Evolutionary conservation across 2,797 vertebrate species (phyloP).

Genomic region (Pseudopleuronectes americanus): DNA sequence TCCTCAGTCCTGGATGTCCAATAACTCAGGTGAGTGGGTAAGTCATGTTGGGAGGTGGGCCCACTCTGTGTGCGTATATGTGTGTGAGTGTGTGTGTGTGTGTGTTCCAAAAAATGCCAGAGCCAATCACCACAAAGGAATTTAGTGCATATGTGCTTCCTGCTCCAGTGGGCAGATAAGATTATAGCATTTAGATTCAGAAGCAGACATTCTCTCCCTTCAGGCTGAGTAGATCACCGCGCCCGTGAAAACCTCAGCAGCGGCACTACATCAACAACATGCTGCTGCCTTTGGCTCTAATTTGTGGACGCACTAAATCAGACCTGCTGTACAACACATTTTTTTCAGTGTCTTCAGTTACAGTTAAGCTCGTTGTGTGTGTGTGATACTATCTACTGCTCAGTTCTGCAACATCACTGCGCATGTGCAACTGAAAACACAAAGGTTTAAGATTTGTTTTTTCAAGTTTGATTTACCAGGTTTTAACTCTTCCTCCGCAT

Average conservation of each 20-base stretch:
- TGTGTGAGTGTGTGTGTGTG: slow-evolving; percentile 8
- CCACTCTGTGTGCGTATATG: not conserved
- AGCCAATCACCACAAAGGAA: slow-evolving; percentile 66
- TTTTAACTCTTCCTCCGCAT: not conserved
- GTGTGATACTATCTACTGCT: not conserved
- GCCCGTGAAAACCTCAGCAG: slow-evolving; percentile 48
- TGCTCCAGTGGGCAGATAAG: slow-evolving; percentile 70
- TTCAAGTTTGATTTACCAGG: not conserved
- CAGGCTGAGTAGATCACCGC: slow-evolving; percentile 36
- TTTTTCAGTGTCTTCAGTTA: slow-evolving; percentile 3
- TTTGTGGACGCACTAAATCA: slow-evolving; percentile 41
- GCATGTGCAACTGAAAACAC: too few relatives aligned
- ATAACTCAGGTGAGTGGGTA: slow-evolving; percentile 43
- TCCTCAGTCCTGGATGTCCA: slow-evolving; percentile 50
- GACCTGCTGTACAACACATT: slow-evolving; percentile 23
- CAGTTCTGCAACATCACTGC: too few relatives aligned
- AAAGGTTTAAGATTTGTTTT: not conserved
- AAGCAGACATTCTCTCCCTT: slow-evolving; percentile 58
- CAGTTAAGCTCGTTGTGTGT: not conserved
- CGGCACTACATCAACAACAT: slow-evolving; percentile 41
- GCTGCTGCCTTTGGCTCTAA: slow-evolving; percentile 37
- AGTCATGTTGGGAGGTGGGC: slow-evolving; percentile 23
- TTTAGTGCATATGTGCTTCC: slow-evolving; percentile 59
- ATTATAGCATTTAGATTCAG: slow-evolving; percentile 75
- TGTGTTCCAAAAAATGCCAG: slow-evolving; percentile 44